These are phyloP conservation scores for Cerastoderma edule DNA, from an alignment of 2,888 invertebrate genomes.

Conservation along the genomic window DNA sequence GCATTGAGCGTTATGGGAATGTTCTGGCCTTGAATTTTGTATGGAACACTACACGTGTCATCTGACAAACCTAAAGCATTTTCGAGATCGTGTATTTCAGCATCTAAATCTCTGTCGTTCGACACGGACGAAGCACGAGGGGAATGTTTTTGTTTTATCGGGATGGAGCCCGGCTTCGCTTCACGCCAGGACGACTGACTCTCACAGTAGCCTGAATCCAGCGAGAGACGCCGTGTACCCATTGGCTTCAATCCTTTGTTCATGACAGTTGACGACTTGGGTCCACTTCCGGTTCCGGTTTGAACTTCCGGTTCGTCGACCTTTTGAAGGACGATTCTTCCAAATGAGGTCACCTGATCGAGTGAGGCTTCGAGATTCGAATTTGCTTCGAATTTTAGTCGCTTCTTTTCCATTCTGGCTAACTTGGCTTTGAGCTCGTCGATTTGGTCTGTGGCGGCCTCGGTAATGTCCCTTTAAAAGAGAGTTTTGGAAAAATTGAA, in stretches of 20 bases:
- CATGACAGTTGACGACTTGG: too few relatives aligned
- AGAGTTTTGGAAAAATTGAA: too few relatives aligned
- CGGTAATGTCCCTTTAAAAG: neutral
- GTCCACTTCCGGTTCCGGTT: neutral
- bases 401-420: neutral
- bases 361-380: neutral
- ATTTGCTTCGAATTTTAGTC: constrained; percentile 9
- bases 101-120: neutral
- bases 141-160: neutral
- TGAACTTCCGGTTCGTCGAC: neutral
- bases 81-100: too few relatives aligned
- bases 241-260: neutral
- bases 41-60: too few relatives aligned
- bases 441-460: neutral
- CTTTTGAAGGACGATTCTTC: neutral
- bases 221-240: neutral
- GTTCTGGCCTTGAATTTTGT: too few relatives aligned
- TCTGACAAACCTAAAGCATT: too few relatives aligned
- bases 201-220: neutral
- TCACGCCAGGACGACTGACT: neutral
- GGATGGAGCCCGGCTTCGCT: neutral
- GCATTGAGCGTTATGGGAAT: neutral
- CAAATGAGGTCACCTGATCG: constrained; percentile 8
- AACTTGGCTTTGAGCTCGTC: neutral
- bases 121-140: neutral